These are phyloP conservation scores for Ochotona curzoniae DNA, from an alignment of 2,113 vertebrate genomes.

Conservation along the genomic window DNA sequence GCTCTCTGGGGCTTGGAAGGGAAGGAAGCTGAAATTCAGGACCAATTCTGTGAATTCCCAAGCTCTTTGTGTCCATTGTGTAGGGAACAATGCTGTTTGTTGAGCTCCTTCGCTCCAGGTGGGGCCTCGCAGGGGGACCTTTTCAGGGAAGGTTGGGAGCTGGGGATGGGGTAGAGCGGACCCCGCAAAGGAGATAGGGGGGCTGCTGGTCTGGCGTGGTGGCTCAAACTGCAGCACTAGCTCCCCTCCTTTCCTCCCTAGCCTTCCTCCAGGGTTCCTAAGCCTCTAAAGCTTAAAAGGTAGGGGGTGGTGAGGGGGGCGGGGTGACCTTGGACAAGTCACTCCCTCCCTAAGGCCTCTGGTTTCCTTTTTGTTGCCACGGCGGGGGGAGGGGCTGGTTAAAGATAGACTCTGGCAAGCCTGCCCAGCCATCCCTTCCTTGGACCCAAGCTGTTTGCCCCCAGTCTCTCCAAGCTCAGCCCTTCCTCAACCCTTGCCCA, in stretches of 20 bases:
- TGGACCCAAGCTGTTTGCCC: background rate
- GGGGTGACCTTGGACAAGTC: background rate
- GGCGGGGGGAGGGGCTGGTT: background rate
- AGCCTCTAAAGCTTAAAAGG: background rate
- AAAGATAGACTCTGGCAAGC: background rate
- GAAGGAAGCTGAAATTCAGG: conserved; percentile 82
- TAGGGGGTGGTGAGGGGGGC: too few species aligned
- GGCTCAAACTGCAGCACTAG: background rate
- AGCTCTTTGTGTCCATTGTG: conserved; percentile 79
- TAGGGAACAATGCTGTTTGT: conserved; percentile 80
- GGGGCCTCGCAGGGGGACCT: background rate
- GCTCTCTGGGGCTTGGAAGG: conserved; percentile 78
- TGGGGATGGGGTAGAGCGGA: background rate
- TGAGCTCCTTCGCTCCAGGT: conserved; percentile 51
- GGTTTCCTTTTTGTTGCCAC: background rate
- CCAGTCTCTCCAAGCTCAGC: background rate
- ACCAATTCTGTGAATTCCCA: conserved; percentile 79
- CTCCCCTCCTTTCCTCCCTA: background rate
- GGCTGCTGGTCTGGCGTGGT: background rate
- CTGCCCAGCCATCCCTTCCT: background rate
- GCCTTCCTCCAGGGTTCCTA: background rate
- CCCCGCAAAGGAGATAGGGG: background rate
- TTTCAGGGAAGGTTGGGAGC: background rate
- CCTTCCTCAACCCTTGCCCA: background rate
- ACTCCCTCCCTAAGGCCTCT: background rate